Evolutionary conservation across 2,113 vertebrate genomes (phyloP), one percentile per base, ranked within the genome.

Genomic region (Hippocampus barbouri): DNA sequence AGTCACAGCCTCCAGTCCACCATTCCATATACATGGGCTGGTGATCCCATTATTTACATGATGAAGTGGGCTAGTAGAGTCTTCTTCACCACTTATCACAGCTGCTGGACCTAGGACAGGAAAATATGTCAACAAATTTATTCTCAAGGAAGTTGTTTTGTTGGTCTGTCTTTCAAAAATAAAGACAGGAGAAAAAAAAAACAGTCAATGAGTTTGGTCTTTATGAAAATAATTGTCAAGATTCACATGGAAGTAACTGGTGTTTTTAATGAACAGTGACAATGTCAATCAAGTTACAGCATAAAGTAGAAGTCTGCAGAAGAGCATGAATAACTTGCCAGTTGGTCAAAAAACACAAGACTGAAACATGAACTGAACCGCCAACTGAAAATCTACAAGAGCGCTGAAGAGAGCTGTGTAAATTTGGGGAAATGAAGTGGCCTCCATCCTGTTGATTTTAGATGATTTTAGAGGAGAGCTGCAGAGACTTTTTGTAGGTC

Each of bases 41-140:
- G 96, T 95, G 81, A 98, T 95, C 27, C 95, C 97, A 0, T 98
- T 96, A 88, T 98, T 98, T 73, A 98, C 96, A 74, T 99, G 97
- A 86, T 98, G 97, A 3, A 98, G 94, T 0, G 97, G 97, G 62
- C 95, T 98, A 73, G 95, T 95, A 0, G 96, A 98, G 85, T 98
- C 96, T 81, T 99, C 97, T 81, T 99, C 97, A 0, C 95, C 96
- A 3, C 94, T 98, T 87, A 98, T 98, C 77, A 97, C 97, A 8
- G 97, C 95, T 74, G 96, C 96, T 0, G 97, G 96, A 83, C 96
- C 96, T 98, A n/a, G 68, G 9, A 54, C 8, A 66, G 3, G 53
- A 16, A 73, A 16, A 59, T 14, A 63, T 40, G 34, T 4, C 3
- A 40, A 40, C 18, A 40, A 12, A 63, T 21, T 34, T 18, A 30